Conservation (phyloP, 2,888 invertebrate species). For the Nomada ferruginata region DNA sequence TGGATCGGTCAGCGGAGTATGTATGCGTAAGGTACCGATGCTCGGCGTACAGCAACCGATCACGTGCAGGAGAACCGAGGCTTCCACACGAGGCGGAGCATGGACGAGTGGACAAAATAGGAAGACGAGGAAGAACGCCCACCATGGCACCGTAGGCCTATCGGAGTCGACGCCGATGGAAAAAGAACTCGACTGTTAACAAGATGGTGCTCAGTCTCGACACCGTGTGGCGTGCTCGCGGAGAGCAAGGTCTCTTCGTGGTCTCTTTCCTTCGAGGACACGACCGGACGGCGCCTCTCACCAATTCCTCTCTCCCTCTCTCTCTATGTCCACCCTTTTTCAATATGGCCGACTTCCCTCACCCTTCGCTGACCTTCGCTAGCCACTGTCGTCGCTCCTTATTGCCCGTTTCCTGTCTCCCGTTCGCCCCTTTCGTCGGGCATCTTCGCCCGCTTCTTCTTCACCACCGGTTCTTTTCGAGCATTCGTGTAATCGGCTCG, state of each 20-base stretch:
- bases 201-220: constrained; percentile 81
- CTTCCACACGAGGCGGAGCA: constrained; percentile 80
- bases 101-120: constrained; percentile 79
- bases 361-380: constrained; percentile 66
- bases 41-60: constrained; percentile 52
- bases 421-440: constrained; percentile 24
- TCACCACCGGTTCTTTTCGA: constrained; percentile 68
- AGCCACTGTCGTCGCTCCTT: constrained; percentile 41
- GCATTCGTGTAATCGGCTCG: constrained; percentile 76
- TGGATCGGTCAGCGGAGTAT: constrained; percentile 43
- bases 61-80: constrained; percentile 61
- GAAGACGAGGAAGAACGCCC: constrained; percentile 81
- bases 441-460: constrained; percentile 23
- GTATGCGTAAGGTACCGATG: constrained; percentile 46
- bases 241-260: constrained; percentile 56
- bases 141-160: constrained; percentile 79
- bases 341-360: constrained; percentile 79
- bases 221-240: constrained; percentile 63
- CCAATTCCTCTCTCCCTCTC: constrained; percentile 19
- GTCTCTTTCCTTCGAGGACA: constrained; percentile 64
- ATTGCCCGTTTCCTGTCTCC: constrained; percentile 42
- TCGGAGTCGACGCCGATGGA: constrained; percentile 79
- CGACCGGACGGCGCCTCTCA: constrained; percentile 68
- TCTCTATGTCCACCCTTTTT: constrained; percentile 68
- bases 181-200: constrained; percentile 82